Evolutionary conservation across 2,113 vertebrate genomes (phyloP).

Genomic region (Chauna torquata): DNA sequence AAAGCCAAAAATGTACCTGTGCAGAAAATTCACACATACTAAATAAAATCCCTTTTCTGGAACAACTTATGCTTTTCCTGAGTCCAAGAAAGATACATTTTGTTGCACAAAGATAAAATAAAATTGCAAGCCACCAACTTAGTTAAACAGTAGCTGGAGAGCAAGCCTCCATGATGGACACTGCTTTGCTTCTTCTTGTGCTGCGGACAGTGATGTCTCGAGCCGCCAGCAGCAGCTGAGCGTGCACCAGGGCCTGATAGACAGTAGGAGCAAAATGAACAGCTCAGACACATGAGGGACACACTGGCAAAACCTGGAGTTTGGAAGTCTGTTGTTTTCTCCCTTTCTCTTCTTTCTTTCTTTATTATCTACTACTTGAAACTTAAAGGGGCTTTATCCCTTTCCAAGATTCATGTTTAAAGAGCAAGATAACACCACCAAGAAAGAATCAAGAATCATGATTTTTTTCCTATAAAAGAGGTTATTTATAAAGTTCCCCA

Average conservation of each 20-base stretch:
- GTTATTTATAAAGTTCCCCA: background rate
- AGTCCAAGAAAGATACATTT: conserved; percentile 45
- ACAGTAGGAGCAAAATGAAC: background rate
- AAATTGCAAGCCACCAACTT: background rate
- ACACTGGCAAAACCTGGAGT: background rate
- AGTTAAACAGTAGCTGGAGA: background rate
- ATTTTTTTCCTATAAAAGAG: background rate
- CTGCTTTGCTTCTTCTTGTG: background rate
- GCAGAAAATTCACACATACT: background rate
- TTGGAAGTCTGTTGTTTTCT: background rate
- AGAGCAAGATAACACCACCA: background rate
- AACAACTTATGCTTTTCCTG: conserved; percentile 12
- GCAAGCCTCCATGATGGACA: background rate
- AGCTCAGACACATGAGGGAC: background rate
- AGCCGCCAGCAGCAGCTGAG: background rate
- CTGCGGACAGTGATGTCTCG: background rate
- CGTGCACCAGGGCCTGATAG: background rate
- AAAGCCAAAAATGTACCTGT: background rate
- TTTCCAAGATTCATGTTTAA: background rate
- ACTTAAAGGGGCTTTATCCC: background rate
- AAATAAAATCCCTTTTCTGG: background rate
- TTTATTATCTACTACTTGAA: background rate
- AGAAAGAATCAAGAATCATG: background rate
- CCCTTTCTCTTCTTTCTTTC: background rate
- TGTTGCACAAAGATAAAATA: background rate